These are phyloP conservation scores for Hermatobates lingyangjiaoensis DNA, from an alignment of 1,140 invertebrate genomes.

Conservation along the genomic window DNA sequence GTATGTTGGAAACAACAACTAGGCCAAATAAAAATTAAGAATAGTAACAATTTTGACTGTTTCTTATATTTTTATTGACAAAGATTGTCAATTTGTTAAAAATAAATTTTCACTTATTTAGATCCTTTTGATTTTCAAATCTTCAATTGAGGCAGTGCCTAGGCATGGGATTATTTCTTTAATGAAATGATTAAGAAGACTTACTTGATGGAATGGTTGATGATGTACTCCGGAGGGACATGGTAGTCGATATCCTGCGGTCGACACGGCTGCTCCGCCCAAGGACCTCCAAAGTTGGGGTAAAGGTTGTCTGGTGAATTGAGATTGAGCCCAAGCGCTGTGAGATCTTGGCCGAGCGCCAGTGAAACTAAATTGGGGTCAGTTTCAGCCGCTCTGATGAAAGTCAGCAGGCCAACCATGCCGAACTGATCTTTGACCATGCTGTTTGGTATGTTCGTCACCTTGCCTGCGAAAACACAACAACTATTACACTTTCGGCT, in stretches of 20 bases:
- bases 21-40: too few relatives aligned
- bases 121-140: too few relatives aligned
- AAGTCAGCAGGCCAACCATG: conserved; percentile 91
- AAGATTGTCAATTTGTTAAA: too few relatives aligned
- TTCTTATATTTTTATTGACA: too few relatives aligned
- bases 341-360: conserved; percentile 91
- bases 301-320: conserved; percentile 93
- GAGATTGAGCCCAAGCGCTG: conserved; percentile 89
- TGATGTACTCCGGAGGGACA: conserved; percentile 96
- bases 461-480: conserved; percentile 57
- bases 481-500: too few relatives aligned
- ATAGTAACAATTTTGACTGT: too few relatives aligned
- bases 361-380: conserved; percentile 88
- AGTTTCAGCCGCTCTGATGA: conserved; percentile 90
- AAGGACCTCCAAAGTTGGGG: conserved; percentile 93
- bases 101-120: too few relatives aligned
- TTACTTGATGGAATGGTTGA: conserved; percentile 68
- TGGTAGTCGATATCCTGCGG: conserved; percentile 98
- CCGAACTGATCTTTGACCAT: conserved; percentile 99
- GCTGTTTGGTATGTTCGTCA: conserved; percentile 91
- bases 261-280: conserved; percentile 90
- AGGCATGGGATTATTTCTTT: too few relatives aligned
- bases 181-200: too few relatives aligned
- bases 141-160: too few relatives aligned
- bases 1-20: too few relatives aligned